Base-by-base conservation (phyloP, 2,888 invertebrate species). In the Polyploca ridens region DNA sequence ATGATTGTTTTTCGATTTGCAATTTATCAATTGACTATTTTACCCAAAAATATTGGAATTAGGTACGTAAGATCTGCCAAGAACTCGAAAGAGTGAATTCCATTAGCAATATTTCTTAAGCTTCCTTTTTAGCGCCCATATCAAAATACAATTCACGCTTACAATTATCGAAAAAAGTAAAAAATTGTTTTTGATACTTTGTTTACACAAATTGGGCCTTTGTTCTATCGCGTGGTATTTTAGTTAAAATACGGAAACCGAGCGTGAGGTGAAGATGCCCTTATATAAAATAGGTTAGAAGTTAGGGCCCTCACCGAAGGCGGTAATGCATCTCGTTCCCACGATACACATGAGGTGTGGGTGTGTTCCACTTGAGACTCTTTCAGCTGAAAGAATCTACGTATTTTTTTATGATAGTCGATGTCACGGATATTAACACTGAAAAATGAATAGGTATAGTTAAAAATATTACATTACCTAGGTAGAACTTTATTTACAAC, bases 241-340 rank as follows among this genome's bases (percentile, higher is more conserved):
- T 69, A 73, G 69, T 67, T 73, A 74, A 76, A 77, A 38, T 54
- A 54, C 62, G 54, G 54, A 54, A 63, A 63, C 61, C n/a, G 64
- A 65, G 75, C 73, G 76, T 74, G 73, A 77, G 72, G 74, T 78
- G 79, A 76, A 75, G 76, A 82, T 77, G 78, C 81, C 84, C 83
- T 80, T 86, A 85, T 84, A 84, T 82, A 83, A 87, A 85, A 84
- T 85, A 76, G 85, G 83, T 82, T 84, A 84, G 78, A 76, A 82
- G 76, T 78, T 76, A 75, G 78, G 65, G 66, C 65, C 67, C 76
- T 78, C 70, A 68, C 76, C 60, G 71, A 75, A 72, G 80, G 73
- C 76, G 74, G 83, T 87, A 88, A 88, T 88, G 85, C 81, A 80
- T 84, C 76, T 74, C 73, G 82, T 89, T 89, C 89, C 85, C 89